phyloP scores from a whole-genome alignment of 2,888 invertebrate genomes.

The Ypsolopha scabrella region DNA sequence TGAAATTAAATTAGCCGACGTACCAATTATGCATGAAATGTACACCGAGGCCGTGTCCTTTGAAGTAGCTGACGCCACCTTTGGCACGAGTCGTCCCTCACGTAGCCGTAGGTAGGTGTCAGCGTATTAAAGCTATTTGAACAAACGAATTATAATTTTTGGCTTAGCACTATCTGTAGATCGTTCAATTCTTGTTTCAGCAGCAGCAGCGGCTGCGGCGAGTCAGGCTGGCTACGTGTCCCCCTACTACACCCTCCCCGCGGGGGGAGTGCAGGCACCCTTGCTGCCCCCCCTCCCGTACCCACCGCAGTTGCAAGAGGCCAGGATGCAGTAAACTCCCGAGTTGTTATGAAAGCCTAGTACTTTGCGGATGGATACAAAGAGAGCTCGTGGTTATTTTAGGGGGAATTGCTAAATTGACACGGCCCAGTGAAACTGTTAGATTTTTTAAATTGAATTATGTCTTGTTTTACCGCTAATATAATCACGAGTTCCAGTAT shows the following conservation, averaged over 20 bases:
- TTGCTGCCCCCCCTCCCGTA: conserved; percentile 76
- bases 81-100: too few relatives aligned
- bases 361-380: neutral
- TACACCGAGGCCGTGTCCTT: too few relatives aligned
- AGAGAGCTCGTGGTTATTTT: too few relatives aligned
- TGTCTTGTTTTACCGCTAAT: neutral
- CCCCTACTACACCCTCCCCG: conserved; percentile 79
- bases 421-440: neutral
- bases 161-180: too few relatives aligned
- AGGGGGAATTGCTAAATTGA: neutral
- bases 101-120: neutral
- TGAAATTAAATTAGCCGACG: too few relatives aligned
- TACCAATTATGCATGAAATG: too few relatives aligned
- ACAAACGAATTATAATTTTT: too few relatives aligned
- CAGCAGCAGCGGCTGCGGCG: conserved; percentile 61
- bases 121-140: neutral
- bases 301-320: conserved; percentile 80
- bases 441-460: neutral
- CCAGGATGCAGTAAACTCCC: conserved; percentile 75
- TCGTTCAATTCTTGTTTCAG: conserved; percentile 17
- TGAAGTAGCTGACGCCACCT: too few relatives aligned
- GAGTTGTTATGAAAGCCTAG: neutral
- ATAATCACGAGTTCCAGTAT: neutral
- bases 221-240: conserved; percentile 79
- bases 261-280: conserved; percentile 69